Percentiles rank a stretch among this genome's conserved stretches.
phyloP scores from a whole-genome alignment of 2,888 invertebrate genomes.

The Biston betularia region DNA sequence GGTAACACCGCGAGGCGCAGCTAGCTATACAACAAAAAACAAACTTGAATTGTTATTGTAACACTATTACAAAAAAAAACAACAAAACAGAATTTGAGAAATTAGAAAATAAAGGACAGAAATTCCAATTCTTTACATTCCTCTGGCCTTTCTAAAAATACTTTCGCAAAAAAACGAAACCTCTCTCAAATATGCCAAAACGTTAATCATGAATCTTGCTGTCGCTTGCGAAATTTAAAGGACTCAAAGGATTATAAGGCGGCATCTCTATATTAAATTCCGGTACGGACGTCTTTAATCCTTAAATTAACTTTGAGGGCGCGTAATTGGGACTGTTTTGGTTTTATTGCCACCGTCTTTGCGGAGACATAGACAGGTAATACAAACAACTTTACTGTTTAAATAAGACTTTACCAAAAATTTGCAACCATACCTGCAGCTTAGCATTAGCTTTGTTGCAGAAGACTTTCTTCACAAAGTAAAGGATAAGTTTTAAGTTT shows the following conservation, averaged over 20 bases:
- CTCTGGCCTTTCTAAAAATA: slow-evolving; percentile 17
- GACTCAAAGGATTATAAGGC: slow-evolving; percentile 44
- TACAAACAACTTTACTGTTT: no score
- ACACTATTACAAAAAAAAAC: background rate
- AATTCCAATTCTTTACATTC: slow-evolving; percentile 1
- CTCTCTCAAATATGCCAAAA: slow-evolving; percentile 17
- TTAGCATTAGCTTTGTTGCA: background rate
- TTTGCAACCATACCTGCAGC: no score
- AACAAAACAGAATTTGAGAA: background rate
- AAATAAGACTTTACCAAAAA: no score
- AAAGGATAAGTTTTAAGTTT: no score
- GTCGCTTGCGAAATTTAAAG: slow-evolving; percentile 42
- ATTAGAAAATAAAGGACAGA: background rate
- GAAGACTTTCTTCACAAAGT: no score
- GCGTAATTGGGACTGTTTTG: slow-evolving; percentile 28
- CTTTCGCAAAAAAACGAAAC: slow-evolving; percentile 20
- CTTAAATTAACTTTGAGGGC: slow-evolving; percentile 47
- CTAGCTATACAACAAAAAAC: no score
- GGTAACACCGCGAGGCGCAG: no score
- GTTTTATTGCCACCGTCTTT: slow-evolving; percentile 23
- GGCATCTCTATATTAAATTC: slow-evolving; percentile 46
- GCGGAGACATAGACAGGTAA: background rate
- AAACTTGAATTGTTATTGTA: no score
- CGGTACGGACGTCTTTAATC: slow-evolving; percentile 42
- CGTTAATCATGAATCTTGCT: slow-evolving; percentile 41